Percentiles rank a stretch among this genome's conserved stretches.
Conservation (phyloP, 2,113 vertebrate genomes). For the Xenopus laevis region DNA sequence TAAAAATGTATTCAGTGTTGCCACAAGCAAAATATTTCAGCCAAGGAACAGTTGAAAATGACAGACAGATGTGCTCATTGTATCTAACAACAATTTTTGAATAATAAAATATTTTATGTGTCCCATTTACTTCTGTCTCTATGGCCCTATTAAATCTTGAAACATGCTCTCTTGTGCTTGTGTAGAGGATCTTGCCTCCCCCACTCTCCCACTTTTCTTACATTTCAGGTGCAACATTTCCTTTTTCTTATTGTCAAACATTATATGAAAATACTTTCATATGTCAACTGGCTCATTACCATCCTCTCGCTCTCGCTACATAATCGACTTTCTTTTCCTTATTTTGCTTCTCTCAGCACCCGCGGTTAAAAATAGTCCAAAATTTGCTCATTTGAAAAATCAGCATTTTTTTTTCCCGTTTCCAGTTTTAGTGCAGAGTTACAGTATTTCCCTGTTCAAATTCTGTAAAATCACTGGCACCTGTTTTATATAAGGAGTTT, state of each 20-base stretch:
- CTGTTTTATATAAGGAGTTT: no score
- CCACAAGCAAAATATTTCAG: constrained; percentile 30
- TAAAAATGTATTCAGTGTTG: constrained; percentile 28
- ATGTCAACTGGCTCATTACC: background rate
- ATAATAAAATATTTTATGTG: constrained; percentile 36
- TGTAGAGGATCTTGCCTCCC: no score
- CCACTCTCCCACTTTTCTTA: background rate
- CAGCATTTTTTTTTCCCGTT: background rate
- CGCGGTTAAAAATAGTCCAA: background rate
- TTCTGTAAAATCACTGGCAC: no score
- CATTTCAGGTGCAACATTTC: background rate
- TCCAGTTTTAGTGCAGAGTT: no score
- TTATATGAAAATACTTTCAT: background rate
- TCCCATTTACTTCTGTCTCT: constrained; percentile 11
- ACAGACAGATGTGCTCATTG: constrained; percentile 43
- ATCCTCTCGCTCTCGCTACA: background rate
- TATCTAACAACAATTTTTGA: constrained; percentile 40
- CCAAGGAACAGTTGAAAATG: constrained; percentile 24
- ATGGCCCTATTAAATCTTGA: constrained; percentile 15
- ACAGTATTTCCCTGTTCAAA: no score
- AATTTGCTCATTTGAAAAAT: background rate
- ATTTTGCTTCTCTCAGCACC: background rate
- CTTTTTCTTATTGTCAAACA: background rate
- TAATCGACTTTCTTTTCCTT: background rate
- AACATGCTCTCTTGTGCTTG: no score